These are phyloP conservation scores for Monodelphis domestica DNA, from an alignment of 2,797 vertebrate genomes.

Conservation along the genomic window DNA sequence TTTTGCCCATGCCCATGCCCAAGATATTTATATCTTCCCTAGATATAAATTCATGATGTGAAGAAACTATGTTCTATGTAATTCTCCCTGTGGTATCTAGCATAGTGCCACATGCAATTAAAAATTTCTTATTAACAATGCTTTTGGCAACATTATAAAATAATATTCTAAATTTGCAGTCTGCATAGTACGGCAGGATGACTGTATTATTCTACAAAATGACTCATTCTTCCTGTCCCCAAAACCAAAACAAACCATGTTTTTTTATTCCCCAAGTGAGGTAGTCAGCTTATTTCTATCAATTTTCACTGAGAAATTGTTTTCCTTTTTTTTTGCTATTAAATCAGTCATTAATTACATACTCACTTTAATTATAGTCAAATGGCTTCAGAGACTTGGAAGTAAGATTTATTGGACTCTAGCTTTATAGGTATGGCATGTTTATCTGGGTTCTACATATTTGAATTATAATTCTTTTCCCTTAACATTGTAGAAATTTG, in stretches of 20 bases:
- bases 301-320: not conserved
- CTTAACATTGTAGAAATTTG: not conserved
- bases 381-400: slow-evolving; percentile 4
- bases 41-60: not conserved
- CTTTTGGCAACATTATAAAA: not conserved
- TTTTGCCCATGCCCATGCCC: no score
- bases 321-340: not conserved
- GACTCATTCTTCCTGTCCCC: not conserved
- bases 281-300: not conserved
- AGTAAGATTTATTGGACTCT: not conserved
- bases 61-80: not conserved
- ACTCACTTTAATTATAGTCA: not conserved
- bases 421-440: not conserved
- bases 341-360: slow-evolving; percentile 16
- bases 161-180: slow-evolving; percentile 36
- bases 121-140: not conserved
- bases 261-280: slow-evolving; percentile 7
- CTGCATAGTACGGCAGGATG: slow-evolving; percentile 23
- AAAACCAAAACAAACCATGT: not conserved
- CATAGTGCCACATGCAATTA: not conserved
- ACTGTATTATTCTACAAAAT: not conserved
- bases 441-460: slow-evolving; percentile 24
- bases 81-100: not conserved
- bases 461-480: slow-evolving; percentile 17
- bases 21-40: not conserved